Conservation (phyloP, 2,797 vertebrate species). For the Sebastolobus altivelis region DNA sequence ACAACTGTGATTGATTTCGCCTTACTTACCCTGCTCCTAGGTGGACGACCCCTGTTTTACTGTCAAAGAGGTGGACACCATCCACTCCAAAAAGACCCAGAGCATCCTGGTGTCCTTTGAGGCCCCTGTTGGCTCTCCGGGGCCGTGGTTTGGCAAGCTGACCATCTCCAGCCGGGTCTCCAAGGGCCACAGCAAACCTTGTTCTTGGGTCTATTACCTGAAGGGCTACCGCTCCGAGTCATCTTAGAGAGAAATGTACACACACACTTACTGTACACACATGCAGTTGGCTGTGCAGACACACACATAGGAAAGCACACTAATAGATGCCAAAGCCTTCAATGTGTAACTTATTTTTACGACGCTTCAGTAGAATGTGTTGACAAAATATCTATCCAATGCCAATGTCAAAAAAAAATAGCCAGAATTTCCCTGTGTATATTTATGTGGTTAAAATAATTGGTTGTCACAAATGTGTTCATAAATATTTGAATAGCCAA, state of each 20-base stretch:
- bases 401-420: conserved; percentile 15
- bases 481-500: conserved; percentile 21
- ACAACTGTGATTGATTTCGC: background rate
- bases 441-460: conserved; percentile 1
- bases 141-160: conserved; percentile 82
- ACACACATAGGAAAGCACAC: background rate
- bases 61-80: conserved; percentile 74
- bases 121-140: conserved; percentile 57
- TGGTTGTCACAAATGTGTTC: background rate
- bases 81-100: conserved; percentile 84
- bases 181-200: conserved; percentile 64
- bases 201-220: conserved; percentile 89
- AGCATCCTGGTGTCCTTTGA: conserved; percentile 84
- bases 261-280: background rate
- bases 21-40: conserved; percentile 16
- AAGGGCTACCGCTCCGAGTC: conserved; percentile 77
- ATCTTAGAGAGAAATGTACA: conserved; percentile 21
- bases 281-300: background rate
- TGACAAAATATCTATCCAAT: conserved; percentile 3
- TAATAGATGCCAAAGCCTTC: background rate
- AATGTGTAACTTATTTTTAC: background rate
- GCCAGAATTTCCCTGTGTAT: background rate
- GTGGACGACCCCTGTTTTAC: conserved; percentile 88
- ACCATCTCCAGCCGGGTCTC: conserved; percentile 81
- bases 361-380: background rate